Conservation (phyloP, 2,797 vertebrate genomes). For the Arctocebus calabarensis region DNA sequence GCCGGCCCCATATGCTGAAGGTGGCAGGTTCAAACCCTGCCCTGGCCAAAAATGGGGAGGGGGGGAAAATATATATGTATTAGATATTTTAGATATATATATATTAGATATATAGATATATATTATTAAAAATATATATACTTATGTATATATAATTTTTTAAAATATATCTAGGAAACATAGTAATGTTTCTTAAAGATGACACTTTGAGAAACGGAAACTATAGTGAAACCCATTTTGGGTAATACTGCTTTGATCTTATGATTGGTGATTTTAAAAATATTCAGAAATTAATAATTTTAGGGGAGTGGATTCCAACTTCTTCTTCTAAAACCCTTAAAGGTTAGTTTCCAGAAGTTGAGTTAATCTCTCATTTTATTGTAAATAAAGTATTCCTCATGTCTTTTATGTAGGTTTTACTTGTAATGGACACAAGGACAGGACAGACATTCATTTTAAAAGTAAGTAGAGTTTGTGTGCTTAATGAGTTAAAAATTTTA, state of each 20-base stretch:
- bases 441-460: constrained; percentile 97
- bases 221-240: neutral
- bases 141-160: neutral
- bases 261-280: constrained; percentile 23
- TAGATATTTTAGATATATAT: too few species aligned
- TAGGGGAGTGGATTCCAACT: neutral
- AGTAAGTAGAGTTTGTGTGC: constrained; percentile 89
- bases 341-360: constrained; percentile 8
- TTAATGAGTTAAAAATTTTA: constrained; percentile 59
- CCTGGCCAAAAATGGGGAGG: too few species aligned
- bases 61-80: too few species aligned
- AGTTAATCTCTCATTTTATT: constrained; percentile 31
- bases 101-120: too few species aligned
- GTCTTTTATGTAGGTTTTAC: constrained; percentile 93
- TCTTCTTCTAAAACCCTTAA: neutral
- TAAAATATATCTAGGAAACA: constrained; percentile 40
- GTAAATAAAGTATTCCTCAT: constrained; percentile 53
- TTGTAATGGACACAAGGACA: constrained; percentile 98
- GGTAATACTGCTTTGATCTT: constrained; percentile 23
- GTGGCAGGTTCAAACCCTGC: too few species aligned
- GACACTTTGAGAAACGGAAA: constrained; percentile 55
- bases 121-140: too few species aligned
- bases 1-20: too few species aligned
- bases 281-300: constrained; percentile 55
- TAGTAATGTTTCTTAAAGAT: constrained; percentile 11